Evolutionary conservation across 2,113 vertebrate species (phyloP), one percentile per base, ranked within the genome.

Genomic region (Brachypteracias leptosomus): DNA sequence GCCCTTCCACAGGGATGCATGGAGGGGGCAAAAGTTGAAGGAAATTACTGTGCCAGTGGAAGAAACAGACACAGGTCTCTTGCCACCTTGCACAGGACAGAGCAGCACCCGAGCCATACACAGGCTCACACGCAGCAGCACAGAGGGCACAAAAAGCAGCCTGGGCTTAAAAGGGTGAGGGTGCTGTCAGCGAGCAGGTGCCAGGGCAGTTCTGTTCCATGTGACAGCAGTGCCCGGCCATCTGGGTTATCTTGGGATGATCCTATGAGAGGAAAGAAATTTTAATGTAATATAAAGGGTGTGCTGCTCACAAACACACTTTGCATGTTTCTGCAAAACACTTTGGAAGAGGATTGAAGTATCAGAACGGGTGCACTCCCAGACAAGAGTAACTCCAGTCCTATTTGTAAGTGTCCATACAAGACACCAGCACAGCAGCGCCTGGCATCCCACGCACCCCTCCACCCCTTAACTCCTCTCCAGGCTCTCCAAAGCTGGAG

Each of bases 51-150:
- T 38, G 24, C 40, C n/a, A 47, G 17, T 8, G 25, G 40, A 36
- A 51, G n/a, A 58, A 61, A 31, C 5, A 47, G 4, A 47, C 8
- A 28, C 12, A 49, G 61, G 25, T 6, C 31, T 85, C 57, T 62
- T 59, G 59, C 70, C 55, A 5, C 12, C 36, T 29, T 20, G 52
- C 52, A 26, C 11, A 29, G 70, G n/a, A 38, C 35, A 52, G 75
- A 67, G 68, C 2, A 6, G 55, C 33, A 61, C 5, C 40, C 49
- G 36, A 33, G 36, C n/a, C 13, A 8, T 2, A 10, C 26, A 3
- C 14, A 1, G 2, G 70, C 47, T 70, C 65, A 18, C 8, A 0
- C 5, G 4, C 25, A 2, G 0, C 46, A 36, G 31, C 0, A 1
- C 40, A 21, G 46, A 57, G n/a, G 59, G 25, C 52, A 66, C 62